A percentile compares a stretch with the other conserved stretches of the same genome.
Evolutionary conservation across 2,113 vertebrate genomes (phyloP).

Genomic region (Barnardius zonarius): DNA sequence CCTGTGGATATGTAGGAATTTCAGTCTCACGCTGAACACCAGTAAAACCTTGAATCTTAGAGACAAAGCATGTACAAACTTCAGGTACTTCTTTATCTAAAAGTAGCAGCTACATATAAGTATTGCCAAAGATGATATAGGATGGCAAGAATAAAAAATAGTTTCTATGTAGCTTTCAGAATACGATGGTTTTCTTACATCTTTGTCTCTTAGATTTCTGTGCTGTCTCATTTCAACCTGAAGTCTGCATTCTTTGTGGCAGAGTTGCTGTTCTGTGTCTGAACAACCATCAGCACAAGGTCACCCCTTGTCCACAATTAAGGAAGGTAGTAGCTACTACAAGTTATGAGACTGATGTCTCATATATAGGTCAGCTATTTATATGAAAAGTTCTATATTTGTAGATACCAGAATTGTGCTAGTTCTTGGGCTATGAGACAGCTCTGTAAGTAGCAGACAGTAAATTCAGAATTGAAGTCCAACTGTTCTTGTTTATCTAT

Average conservation of each 20-base stretch:
- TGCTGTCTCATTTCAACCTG: neutral
- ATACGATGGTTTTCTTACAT: neutral
- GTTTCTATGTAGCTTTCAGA: neutral
- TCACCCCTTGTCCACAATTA: neutral
- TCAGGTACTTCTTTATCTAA: neutral
- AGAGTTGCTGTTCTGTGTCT: neutral
- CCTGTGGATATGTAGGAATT: neutral
- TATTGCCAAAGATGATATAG: neutral
- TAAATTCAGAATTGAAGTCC: neutral
- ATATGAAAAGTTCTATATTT: neutral
- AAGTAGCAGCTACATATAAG: neutral
- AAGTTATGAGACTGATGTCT: neutral
- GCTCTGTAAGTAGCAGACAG: slow-evolving; percentile 11
- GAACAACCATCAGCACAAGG: neutral
- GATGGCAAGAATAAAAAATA: neutral
- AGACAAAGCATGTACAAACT: neutral
- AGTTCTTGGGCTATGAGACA: neutral
- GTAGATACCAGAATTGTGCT: neutral
- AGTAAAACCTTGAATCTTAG: neutral
- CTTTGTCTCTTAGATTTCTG: neutral
- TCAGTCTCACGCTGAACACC: neutral
- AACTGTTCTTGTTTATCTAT: neutral
- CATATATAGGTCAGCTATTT: neutral
- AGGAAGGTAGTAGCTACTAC: neutral
- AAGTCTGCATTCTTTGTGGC: neutral